Percentiles rank a stretch among this genome's conserved stretches.
phyloP scores from a whole-genome alignment of 2,113 vertebrate genomes.

The Clarias magur region DNA sequence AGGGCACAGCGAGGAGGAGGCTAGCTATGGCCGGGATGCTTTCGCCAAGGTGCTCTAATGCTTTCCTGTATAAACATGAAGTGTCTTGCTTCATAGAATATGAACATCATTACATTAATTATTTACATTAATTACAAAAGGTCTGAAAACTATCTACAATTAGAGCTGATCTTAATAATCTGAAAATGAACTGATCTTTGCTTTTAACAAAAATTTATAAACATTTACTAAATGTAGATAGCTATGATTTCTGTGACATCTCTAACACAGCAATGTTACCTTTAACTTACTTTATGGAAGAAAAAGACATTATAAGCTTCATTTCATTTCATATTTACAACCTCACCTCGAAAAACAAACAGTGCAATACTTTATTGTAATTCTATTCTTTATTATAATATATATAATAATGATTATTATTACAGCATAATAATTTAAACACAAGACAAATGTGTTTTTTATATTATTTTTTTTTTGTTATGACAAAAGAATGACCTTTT shows the following conservation, averaged over 20 bases:
- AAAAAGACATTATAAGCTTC: not conserved
- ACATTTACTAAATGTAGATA: not conserved
- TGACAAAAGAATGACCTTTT: not conserved
- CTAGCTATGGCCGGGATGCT: constrained; percentile 84
- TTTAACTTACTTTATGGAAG: no score
- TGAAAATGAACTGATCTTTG: not conserved
- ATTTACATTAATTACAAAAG: not conserved
- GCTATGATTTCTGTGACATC: not conserved
- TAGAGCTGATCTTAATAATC: not conserved
- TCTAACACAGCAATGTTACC: no score
- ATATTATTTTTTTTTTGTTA: no score
- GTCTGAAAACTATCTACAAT: not conserved
- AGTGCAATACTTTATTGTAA: not conserved
- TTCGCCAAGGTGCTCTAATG: constrained; percentile 81
- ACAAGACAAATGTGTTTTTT: not conserved
- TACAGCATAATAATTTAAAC: not conserved
- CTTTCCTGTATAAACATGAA: not conserved
- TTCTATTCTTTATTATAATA: no score
- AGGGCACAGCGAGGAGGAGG: constrained; percentile 80
- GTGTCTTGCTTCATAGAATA: not conserved
- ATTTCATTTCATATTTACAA: not conserved
- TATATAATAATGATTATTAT: not conserved
- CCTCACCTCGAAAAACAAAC: not conserved
- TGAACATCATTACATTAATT: not conserved
- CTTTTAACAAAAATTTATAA: not conserved